Conservation (phyloP, 2,797 vertebrate species). For the Anniella stebbinsi region DNA sequence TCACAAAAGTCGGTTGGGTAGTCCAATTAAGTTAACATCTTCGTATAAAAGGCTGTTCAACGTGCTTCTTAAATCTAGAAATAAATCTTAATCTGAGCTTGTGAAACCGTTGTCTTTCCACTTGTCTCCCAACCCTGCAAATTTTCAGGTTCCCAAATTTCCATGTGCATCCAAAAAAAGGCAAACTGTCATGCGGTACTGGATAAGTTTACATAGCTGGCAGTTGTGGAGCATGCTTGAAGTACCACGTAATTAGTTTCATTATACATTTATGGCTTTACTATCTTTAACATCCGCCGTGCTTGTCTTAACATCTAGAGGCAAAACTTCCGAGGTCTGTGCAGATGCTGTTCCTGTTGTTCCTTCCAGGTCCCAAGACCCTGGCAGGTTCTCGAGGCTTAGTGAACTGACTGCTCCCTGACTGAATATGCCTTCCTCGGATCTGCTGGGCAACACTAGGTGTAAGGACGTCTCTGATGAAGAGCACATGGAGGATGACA, state of each 20-base stretch:
- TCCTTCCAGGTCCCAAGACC: slow-evolving; percentile 78
- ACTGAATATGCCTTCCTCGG: slow-evolving; percentile 79
- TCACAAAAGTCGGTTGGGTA: slow-evolving; percentile 76
- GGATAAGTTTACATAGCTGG: slow-evolving; percentile 40
- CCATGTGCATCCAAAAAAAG: slow-evolving; percentile 50
- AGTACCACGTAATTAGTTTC: slow-evolving; percentile 41
- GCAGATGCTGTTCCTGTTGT: slow-evolving; percentile 49
- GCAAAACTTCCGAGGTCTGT: slow-evolving; percentile 73
- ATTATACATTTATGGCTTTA: slow-evolving; percentile 80
- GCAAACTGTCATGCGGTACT: slow-evolving; percentile 67
- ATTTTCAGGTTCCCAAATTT: slow-evolving; percentile 50
- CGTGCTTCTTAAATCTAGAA: slow-evolving; percentile 77
- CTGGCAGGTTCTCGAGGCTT: slow-evolving; percentile 83
- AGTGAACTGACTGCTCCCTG: slow-evolving; percentile 79
- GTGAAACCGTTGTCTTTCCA: slow-evolving; percentile 48
- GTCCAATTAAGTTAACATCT: slow-evolving; percentile 72
- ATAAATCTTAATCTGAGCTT: slow-evolving; percentile 50
- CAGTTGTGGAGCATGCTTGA: slow-evolving; percentile 50
- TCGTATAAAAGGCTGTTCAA: slow-evolving; percentile 71
- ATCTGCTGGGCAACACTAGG: slow-evolving; percentile 81
- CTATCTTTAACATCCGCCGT: slow-evolving; percentile 76
- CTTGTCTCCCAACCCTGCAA: slow-evolving; percentile 40
- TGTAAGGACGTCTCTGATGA: slow-evolving; percentile 81
- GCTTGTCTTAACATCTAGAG: slow-evolving; percentile 74
- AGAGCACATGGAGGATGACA: slow-evolving; percentile 80